Base-by-base conservation (phyloP, 1,140 invertebrate species). In the Saccostrea cuccullata region DNA sequence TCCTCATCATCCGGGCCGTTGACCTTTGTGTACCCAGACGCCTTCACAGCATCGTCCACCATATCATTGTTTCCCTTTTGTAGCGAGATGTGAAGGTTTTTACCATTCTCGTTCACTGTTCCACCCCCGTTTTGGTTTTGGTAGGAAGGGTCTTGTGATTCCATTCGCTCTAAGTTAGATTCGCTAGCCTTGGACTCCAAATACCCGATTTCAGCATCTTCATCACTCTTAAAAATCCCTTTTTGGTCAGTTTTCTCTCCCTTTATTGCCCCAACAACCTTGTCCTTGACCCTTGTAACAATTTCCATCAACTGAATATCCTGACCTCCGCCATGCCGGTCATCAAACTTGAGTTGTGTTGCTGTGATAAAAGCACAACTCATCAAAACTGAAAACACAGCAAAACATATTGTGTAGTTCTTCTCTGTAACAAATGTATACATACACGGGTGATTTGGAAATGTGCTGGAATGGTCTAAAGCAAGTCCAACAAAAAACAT, bases 351-450 rank as follows among this genome's bases (percentile, higher is more conserved):
- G 86, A 97, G 95, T 95, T 98, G 98, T 0, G 98, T 98, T 0
- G 99, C 98, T 13, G 98, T 97, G 55, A 99, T 97, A 20, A 99
- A 96, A 1, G 99, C 98, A 86, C 98, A 98, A 2, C 98, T 97
- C 98, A 99, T 99, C 1, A 99, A 96, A 13, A 99, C 98, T 36
- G 98, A 98, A 95, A 99, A 99, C 20, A 98, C 98, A 0, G 98
- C 98, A 95, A 99, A 99, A 95, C 99, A 99, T 82, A 99, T 98
- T 5, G 98, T 99, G 94, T 99, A 99, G 94, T 99, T 99, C 93
- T 99, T 98, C 87, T 97, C 96, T 8, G 91, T 90, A 17, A 89
- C 85, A 5, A 97, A 97, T 83, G 93, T 90, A 23, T 90, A 87
- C 0, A 97, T 97, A 93, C 99, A 99, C 0, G 98, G 98, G 91